These are phyloP conservation scores for Irena cyanogastra DNA, from an alignment of 2,113 vertebrate genomes.

Conservation along the genomic window DNA sequence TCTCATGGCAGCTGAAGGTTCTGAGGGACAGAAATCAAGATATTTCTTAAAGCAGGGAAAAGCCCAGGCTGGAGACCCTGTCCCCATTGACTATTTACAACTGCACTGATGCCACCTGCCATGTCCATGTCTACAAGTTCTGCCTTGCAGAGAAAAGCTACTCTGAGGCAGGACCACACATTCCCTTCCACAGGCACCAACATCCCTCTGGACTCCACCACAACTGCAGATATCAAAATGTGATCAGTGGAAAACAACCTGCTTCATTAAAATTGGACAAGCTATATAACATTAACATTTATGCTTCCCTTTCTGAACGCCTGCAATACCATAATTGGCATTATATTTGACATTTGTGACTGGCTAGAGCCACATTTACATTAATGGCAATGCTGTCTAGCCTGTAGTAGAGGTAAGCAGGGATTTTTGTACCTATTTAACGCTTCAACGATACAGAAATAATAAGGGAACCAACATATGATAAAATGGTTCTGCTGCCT, in stretches of 20 bases:
- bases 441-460: background rate
- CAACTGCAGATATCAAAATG: background rate
- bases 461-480: background rate
- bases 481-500: background rate
- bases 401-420: background rate
- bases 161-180: background rate
- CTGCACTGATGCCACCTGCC: background rate
- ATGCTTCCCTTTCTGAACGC: background rate
- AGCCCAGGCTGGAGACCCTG: rapidly evolving
- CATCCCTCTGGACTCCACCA: background rate
- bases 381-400: background rate
- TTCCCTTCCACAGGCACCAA: background rate
- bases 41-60: background rate
- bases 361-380: background rate
- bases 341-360: background rate
- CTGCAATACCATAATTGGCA: background rate
- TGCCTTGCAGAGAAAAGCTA: background rate
- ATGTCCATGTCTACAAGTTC: rapidly evolving
- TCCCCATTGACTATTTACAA: background rate
- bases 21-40: background rate
- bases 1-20: background rate
- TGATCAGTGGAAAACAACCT: background rate
- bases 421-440: background rate
- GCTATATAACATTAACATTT: no score
- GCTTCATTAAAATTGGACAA: background rate